A percentile compares a stretch with the other conserved stretches of the same genome.
phyloP scores from a whole-genome alignment of 2,113 vertebrate species.

The Rynchops niger region DNA sequence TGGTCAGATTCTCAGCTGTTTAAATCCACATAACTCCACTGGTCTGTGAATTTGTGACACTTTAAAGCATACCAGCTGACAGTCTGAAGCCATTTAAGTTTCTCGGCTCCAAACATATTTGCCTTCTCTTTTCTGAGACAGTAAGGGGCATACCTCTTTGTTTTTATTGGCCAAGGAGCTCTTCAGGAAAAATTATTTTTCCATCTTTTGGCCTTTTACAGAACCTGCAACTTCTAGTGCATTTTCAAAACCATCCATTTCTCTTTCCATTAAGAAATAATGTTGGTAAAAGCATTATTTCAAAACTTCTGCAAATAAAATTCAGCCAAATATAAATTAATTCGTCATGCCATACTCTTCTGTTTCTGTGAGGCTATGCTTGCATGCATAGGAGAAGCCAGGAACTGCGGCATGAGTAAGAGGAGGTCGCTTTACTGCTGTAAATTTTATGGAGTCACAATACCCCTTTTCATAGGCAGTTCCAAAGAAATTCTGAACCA shows the following conservation, averaged over 20 bases:
- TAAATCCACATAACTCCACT: not conserved
- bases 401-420: not conserved
- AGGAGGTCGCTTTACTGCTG: not conserved
- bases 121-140: not conserved
- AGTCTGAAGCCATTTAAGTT: not conserved
- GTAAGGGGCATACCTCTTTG: not conserved
- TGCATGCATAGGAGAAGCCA: not conserved
- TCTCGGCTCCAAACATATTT: not conserved
- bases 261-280: not conserved
- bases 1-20: slow-evolving; percentile 44
- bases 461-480: not conserved
- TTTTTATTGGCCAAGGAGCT: not conserved
- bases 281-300: not conserved
- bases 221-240: not conserved
- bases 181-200: not conserved
- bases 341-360: not conserved
- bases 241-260: not conserved
- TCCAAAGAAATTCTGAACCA: not conserved
- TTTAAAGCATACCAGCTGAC: slow-evolving; percentile 1
- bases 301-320: not conserved
- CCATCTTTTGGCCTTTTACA: not conserved
- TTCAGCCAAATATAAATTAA: slow-evolving; percentile 15
- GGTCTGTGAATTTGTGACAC: not conserved
- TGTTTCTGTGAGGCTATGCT: not conserved
- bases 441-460: not conserved